A percentile compares a stretch with the other conserved stretches of the same genome.
These are phyloP conservation scores for Darevskia nairensis DNA, from an alignment of 2,797 vertebrate genomes.

Conservation along the genomic window DNA sequence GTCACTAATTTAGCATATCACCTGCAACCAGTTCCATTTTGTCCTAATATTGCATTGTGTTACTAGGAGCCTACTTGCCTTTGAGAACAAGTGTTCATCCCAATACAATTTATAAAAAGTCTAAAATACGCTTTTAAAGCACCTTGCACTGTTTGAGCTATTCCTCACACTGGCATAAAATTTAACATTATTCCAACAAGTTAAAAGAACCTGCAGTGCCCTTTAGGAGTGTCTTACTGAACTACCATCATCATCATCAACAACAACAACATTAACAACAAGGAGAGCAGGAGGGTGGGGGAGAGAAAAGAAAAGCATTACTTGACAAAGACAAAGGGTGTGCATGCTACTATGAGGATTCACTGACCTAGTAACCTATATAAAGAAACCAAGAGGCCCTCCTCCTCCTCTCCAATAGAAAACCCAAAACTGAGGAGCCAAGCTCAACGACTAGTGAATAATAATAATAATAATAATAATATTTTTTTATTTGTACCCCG, in stretches of 20 bases:
- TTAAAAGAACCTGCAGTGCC: background rate
- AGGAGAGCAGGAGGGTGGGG: background rate
- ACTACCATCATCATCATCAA: background rate
- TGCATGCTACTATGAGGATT: background rate
- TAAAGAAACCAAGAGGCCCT: background rate
- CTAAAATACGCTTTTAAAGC: background rate
- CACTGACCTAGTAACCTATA: constrained; percentile 69
- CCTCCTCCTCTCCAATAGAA: background rate
- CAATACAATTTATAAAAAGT: background rate
- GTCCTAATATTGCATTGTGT: background rate
- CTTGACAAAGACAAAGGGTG: background rate
- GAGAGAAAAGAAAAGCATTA: no score
- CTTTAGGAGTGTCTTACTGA: background rate
- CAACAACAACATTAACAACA: no score
- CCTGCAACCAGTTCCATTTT: background rate
- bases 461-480: no score
- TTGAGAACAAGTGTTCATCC: background rate
- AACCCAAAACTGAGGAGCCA: no score
- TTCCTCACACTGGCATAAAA: background rate
- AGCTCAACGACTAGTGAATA: background rate
- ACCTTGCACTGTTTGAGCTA: background rate
- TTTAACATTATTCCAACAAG: background rate
- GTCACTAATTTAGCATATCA: background rate
- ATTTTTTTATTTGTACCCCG: no score
- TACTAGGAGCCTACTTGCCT: background rate